Evolutionary conservation across 2,113 vertebrate genomes (phyloP), one percentile per base, ranked within the genome.

Genomic region (Raphicerus campestris): DNA sequence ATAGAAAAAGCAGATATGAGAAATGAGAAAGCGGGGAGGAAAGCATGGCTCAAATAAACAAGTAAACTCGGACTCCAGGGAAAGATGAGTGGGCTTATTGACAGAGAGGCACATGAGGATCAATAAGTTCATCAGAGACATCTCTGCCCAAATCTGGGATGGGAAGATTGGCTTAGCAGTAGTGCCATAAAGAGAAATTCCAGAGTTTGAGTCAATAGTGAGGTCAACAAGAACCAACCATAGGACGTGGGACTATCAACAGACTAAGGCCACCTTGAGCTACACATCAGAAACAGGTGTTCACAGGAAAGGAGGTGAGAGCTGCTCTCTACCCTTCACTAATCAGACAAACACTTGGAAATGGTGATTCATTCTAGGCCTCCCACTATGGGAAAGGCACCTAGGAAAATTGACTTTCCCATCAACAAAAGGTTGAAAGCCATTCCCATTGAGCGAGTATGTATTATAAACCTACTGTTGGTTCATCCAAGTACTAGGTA

Each of bases 1-100:
- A 96, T 83, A 61, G 51, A 93, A 87, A 39, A 82, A 89, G 16
- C 86, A 93, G 96, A 97, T 96, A 96, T 0, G 6, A 42, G 49
- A 96, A 91, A 89, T 35, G 47, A 91, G 86, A 83, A 89, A 88
- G 32, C n/a, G 35, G 28, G 39, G 42, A 84, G 20, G n/a, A 63
- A 90, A 26, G 19, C 45, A 56, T 42, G 30, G 39, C 61, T 94
- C 56, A 96, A 63, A 86, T 60, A 84, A 92, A 93, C 87, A 92
- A 56, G 94, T 45, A 81, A 92, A 88, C 60, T 56, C 7, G 2
- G 55, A 80, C 87, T 85, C 45, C 88, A 32, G 30, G 53, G 58
- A 58, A 87, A 90, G 47, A 84, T 2, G 24, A 61, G 30, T 53
- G 24, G 16, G 28, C 11, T 87, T 58, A 45, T 20, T 89, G 80